These are phyloP conservation scores for Diachasma alloeum DNA, from an alignment of 1,140 invertebrate genomes.

Conservation along the genomic window DNA sequence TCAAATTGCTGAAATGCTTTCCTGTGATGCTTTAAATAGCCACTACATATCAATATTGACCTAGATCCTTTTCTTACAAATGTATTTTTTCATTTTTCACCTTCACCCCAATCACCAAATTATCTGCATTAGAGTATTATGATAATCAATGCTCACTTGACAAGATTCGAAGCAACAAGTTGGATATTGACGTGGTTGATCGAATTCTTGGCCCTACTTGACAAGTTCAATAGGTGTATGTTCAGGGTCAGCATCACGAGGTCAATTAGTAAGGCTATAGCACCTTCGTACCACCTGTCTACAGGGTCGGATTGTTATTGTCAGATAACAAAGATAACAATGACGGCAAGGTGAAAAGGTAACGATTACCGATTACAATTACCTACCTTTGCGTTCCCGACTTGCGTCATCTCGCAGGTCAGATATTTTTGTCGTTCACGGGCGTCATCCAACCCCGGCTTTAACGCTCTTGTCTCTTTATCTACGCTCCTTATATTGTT, in stretches of 20 bases:
- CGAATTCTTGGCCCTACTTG: neutral
- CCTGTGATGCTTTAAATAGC: neutral
- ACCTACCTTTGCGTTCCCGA: conserved; percentile 1
- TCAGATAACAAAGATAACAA: neutral
- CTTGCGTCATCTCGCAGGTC: conserved; percentile 46
- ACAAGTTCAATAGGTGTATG: neutral
- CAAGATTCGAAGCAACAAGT: neutral
- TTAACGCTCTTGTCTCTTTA: neutral
- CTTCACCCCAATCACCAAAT: neutral
- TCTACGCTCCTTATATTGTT: neutral
- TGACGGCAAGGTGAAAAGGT: neutral
- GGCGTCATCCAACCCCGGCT: conserved; percentile 38
- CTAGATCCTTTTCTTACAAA: neutral
- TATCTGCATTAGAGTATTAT: neutral
- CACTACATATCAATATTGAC: neutral
- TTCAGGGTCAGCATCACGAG: neutral
- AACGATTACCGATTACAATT: neutral
- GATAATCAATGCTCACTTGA: neutral
- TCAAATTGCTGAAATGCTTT: neutral
- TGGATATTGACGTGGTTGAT: neutral
- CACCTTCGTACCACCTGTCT: neutral
- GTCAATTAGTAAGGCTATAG: neutral
- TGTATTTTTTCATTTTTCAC: neutral
- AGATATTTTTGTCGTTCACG: conserved; percentile 48
- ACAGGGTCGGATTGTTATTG: too few relatives aligned